phyloP scores from a whole-genome alignment of 1,140 invertebrate genomes.

The Bactericera cockerelli region DNA sequence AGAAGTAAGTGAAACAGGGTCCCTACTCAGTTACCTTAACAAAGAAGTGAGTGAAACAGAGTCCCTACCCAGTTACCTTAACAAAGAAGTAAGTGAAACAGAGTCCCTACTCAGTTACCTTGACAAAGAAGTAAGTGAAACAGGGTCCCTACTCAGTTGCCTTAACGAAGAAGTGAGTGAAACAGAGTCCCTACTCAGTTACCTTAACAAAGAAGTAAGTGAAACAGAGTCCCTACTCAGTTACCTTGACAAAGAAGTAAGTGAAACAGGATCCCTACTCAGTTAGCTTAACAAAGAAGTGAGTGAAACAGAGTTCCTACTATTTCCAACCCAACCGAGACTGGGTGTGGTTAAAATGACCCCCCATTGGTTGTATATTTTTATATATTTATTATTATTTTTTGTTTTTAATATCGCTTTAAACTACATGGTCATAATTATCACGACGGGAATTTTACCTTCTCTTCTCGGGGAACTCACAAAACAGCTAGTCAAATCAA shows the following conservation, averaged over 20 bases:
- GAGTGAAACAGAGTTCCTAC: background rate
- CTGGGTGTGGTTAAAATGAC: too few species aligned
- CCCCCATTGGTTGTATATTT: too few species aligned
- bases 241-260: constrained; percentile 6
- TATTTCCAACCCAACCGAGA: too few species aligned
- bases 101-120: constrained; percentile 6
- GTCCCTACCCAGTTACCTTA: constrained; percentile 84
- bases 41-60: constrained; percentile 99
- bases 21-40: constrained; percentile 96
- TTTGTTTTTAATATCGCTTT: too few species aligned
- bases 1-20: constrained; percentile 45
- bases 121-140: constrained; percentile 40
- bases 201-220: constrained; percentile 89
- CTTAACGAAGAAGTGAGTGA: constrained; percentile 78
- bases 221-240: constrained; percentile 1
- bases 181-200: constrained; percentile 87
- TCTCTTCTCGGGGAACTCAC: too few species aligned
- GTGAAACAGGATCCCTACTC: constrained; percentile 4
- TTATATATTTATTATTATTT: too few species aligned
- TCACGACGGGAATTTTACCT: too few species aligned
- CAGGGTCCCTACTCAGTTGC: constrained; percentile 87
- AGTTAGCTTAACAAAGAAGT: constrained; percentile 7
- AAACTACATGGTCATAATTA: too few species aligned
- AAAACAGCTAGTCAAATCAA: too few species aligned
- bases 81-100: constrained; percentile 66